Evolutionary conservation across 2,888 invertebrate species (phyloP).

Genomic region (Ichneumoninae sp.): DNA sequence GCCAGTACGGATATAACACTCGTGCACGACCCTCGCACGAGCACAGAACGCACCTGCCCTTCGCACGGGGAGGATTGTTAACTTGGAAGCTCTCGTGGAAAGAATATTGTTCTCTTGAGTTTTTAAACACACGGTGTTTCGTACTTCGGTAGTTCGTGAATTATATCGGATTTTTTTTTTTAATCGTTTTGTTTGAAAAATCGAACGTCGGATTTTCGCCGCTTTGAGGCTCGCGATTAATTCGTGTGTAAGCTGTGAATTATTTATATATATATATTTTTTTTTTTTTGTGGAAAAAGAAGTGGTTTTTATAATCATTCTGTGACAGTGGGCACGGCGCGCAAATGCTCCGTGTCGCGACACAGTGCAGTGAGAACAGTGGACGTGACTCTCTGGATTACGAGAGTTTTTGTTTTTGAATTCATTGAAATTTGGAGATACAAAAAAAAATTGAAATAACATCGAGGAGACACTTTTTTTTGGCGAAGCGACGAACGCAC

Average conservation of each 20-base stretch:
- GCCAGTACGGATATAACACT: constrained; percentile 68
- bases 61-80: constrained; percentile 68
- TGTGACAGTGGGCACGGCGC: constrained; percentile 49
- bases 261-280: not conserved
- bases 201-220: constrained; percentile 13
- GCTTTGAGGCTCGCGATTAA: not conserved
- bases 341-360: constrained; percentile 55
- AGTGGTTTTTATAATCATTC: constrained; percentile 22
- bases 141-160: not conserved
- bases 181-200: not conserved
- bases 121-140: not conserved
- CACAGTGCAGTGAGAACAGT: constrained; percentile 57
- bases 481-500: constrained; percentile 4
- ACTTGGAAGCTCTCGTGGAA: not conserved
- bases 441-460: not conserved
- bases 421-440: not conserved
- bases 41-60: constrained; percentile 75
- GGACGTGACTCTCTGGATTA: constrained; percentile 54
- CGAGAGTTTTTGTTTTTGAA: constrained; percentile 37
- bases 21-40: constrained; percentile 66
- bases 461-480: constrained; percentile 20
- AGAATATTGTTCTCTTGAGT: not conserved
- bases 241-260: constrained; percentile 3
- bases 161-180: not conserved
- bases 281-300: constrained; percentile 24